phyloP scores from a whole-genome alignment of 2,113 vertebrate species.

The cattle (Bos taurus) region ARS-UCD2.0 NC_037345.1:39370001-39370500 shows the following conservation, averaged over 20 bases:
- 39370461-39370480: not conserved
- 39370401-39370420: not conserved
- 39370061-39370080: too few relatives aligned
- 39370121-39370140: too few relatives aligned
- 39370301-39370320: not conserved
- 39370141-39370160: too few relatives aligned
- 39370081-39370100: too few relatives aligned
- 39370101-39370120: too few relatives aligned
- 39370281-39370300: not conserved
- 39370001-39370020: too few relatives aligned
- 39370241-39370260: not conserved
- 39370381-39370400: not conserved
- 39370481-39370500: not conserved
- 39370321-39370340: not conserved
- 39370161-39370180: not conserved
- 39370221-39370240: not conserved
- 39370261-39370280: not conserved
- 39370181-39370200: not conserved
- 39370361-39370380: not conserved
- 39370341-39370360: not conserved
- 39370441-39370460: not conserved
- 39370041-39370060: too few relatives aligned
- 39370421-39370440: not conserved
- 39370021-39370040: too few relatives aligned
- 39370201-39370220: not conserved